Evolutionary conservation across 2,797 vertebrate genomes (phyloP).

Genomic region (Eurystomus glaucurus): DNA sequence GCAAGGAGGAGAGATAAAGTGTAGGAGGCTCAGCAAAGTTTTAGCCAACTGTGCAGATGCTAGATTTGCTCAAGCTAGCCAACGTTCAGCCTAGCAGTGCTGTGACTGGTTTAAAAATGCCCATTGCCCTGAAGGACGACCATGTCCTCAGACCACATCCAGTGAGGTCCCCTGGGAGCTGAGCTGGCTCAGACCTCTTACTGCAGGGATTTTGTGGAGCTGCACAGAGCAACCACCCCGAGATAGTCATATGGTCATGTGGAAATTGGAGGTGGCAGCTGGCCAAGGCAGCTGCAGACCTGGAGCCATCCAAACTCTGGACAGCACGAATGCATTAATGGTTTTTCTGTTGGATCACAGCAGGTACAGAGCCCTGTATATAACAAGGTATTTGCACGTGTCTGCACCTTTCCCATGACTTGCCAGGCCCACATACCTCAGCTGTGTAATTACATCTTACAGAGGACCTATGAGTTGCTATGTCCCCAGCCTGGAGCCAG

Average conservation of each 20-base stretch:
- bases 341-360: not conserved
- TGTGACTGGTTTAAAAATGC: not conserved
- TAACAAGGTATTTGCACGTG: accelerated
- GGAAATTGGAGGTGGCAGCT: not conserved
- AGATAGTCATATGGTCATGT: accelerated
- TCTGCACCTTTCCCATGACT: not conserved
- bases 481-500: not conserved
- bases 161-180: not conserved
- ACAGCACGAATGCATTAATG: accelerated
- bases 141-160: not conserved
- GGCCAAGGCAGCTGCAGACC: not conserved
- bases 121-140: accelerated
- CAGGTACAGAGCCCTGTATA: not conserved
- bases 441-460: not conserved
- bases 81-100: not conserved
- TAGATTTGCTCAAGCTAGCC: not conserved
- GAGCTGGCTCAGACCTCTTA: not conserved
- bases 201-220: not conserved
- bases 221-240: not conserved
- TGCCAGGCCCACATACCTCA: accelerated
- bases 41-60: not conserved
- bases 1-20: not conserved
- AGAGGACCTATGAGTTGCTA: no score
- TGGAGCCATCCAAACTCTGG: not conserved
- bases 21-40: not conserved